Evolutionary conservation across 2,113 vertebrate species (phyloP), one percentile per base, ranked within the genome.

Genomic region (Pholis gunnellus): DNA sequence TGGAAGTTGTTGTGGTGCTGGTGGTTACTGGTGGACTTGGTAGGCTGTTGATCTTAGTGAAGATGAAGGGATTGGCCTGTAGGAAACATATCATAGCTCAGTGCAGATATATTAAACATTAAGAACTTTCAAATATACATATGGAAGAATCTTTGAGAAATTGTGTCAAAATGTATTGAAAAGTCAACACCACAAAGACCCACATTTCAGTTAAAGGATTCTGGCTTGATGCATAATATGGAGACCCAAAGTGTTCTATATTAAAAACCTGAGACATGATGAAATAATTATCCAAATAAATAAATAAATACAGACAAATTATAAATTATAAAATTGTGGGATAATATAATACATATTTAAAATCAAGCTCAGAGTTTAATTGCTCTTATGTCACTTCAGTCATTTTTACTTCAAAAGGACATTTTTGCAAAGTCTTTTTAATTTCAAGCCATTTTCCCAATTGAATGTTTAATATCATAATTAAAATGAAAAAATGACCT

Each of bases 1-100:
- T 65, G 34, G 7, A 10, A 29, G 27, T 27, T 34, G 71, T 76
- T 15, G 75, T 82, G 18, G 22, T 29, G 11, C 63, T 40, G 75
- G 40, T 18, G 20, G 64, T 82, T 38, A 27, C 72, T 10, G 73
- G 80, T 18, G 69, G 50, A 61, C 36, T 0, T 25, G 79, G 79
- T 2, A 89, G 61, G 31, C 96, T 98, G n/a, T 98, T 99, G 77
- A 69, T 88, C 83, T 89, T 76, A 0, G 97, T 98, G 88, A 90
- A 95, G 87, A 98, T 87, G 90, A 96, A 97, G 1, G 96, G 97
- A 20, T 85, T 93, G 18, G 91, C 95, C 97, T 99, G 66, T 2
- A 75, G 66, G 67, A 79, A 81, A 79, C 38, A 83, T 59, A 3
- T 77, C 71, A 71, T 1, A 34, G 9, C 0, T 75, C n/a, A 65